Percentiles rank a stretch among this genome's conserved stretches.
Evolutionary conservation across 2,113 vertebrate species (phyloP).

Genomic region (Coreoperca whiteheadi): DNA sequence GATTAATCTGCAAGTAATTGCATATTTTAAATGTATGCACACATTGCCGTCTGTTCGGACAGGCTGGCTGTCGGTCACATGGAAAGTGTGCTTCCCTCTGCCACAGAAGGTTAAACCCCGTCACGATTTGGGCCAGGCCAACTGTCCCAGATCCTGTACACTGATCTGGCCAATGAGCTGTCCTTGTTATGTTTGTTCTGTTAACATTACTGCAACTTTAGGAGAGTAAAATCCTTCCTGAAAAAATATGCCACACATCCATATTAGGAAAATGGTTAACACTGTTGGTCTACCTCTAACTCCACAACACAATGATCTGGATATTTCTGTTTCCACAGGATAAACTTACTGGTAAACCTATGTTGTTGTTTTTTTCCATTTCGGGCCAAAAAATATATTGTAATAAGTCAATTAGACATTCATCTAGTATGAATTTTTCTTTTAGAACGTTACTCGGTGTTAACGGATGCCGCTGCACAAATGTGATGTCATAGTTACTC

Average conservation of each 20-base stretch:
- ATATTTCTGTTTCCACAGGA: not conserved
- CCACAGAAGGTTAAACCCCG: constrained; percentile 66
- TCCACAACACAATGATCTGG: not conserved
- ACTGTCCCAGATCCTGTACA: constrained; percentile 62
- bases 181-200: constrained; percentile 35
- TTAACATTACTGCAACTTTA: constrained; percentile 38
- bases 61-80: constrained; percentile 58
- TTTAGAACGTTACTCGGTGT: not conserved
- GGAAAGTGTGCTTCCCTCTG: constrained; percentile 49
- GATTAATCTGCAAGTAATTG: constrained; percentile 67
- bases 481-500: not conserved
- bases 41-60: constrained; percentile 61
- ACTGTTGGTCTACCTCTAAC: not conserved
- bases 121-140: constrained; percentile 58
- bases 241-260: not conserved
- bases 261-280: not conserved
- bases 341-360: not conserved
- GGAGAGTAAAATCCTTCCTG: not conserved
- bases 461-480: not conserved
- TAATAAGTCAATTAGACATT: not conserved
- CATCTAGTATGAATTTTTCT: not conserved
- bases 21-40: constrained; percentile 65
- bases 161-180: constrained; percentile 23
- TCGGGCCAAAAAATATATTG: not conserved
- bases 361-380: not conserved